Evolutionary conservation across 92 coral and sea anemone species (phyloP).

Genomic region (Palythoa heliodiscus): DNA sequence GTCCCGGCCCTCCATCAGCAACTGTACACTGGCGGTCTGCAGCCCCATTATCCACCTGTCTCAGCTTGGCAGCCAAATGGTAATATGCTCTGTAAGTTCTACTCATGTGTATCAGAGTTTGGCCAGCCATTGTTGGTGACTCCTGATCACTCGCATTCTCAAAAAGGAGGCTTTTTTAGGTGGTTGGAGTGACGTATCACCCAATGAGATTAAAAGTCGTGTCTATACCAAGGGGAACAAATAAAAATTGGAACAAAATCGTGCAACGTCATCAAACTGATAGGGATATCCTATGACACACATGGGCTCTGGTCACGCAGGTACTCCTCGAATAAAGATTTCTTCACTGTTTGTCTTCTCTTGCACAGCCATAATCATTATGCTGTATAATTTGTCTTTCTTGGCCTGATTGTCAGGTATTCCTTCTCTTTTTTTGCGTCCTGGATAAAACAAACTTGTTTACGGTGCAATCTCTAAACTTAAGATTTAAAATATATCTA

Average conservation of each 20-base stretch:
- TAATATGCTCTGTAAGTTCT: slow-evolving; percentile 59
- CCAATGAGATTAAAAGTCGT: slow-evolving; percentile 67
- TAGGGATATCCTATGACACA: slow-evolving; percentile 57
- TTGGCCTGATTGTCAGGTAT: slow-evolving; percentile 44
- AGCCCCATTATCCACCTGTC: slow-evolving; percentile 57
- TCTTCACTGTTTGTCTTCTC: slow-evolving; percentile 44
- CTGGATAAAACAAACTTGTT: too few species aligned
- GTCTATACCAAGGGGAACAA: slow-evolving; percentile 50
- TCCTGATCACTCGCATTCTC: slow-evolving; percentile 45
- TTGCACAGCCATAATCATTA: slow-evolving; percentile 55
- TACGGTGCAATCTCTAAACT: too few species aligned
- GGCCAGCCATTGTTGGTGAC: slow-evolving; percentile 57
- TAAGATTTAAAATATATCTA: too few species aligned
- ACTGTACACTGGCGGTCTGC: slow-evolving; percentile 54
- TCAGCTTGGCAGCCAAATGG: slow-evolving; percentile 59
- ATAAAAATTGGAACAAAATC: slow-evolving; percentile 51
- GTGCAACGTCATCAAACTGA: slow-evolving; percentile 62
- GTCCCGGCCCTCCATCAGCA: slow-evolving; percentile 69
- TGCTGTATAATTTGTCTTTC: slow-evolving; percentile 57
- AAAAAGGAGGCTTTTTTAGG: slow-evolving; percentile 55
- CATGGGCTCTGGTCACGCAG: slow-evolving; percentile 72
- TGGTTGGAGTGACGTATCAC: slow-evolving; percentile 65
- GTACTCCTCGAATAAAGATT: slow-evolving; percentile 51
- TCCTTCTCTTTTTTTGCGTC: slow-evolving; percentile 45
- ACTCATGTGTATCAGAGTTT: slow-evolving; percentile 59